A percentile compares a stretch with the other conserved stretches of the same genome.
phyloP scores from a whole-genome alignment of 1,140 invertebrate genomes.

The Neotoxoptera formosana region DNA sequence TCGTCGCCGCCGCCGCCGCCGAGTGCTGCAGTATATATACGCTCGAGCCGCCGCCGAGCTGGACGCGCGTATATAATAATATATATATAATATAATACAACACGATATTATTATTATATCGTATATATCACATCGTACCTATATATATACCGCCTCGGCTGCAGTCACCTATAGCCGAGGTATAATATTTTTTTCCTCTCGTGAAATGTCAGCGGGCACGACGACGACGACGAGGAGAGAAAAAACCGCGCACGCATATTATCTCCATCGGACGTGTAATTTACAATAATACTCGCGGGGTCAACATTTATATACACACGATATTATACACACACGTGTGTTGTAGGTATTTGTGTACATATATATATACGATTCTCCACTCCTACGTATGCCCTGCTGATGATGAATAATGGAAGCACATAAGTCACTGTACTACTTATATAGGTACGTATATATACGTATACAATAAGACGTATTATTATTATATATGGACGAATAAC shows the following conservation, averaged over 20 bases:
- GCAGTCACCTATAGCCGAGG: not conserved
- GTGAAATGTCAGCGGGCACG: slow-evolving; percentile 34
- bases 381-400: slow-evolving; percentile 40
- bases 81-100: not conserved
- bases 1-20: slow-evolving; percentile 38
- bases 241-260: slow-evolving; percentile 37
- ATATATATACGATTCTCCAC: not conserved
- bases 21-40: not conserved
- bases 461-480: slow-evolving; percentile 10
- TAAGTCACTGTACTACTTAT: slow-evolving; percentile 44
- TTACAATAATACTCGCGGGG: slow-evolving; percentile 35
- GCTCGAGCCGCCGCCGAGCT: no score
- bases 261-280: slow-evolving; percentile 11
- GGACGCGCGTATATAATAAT: not conserved
- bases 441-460: not conserved
- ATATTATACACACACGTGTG: not conserved
- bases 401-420: slow-evolving; percentile 57
- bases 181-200: slow-evolving; percentile 14
- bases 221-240: slow-evolving; percentile 20
- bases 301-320: slow-evolving; percentile 25
- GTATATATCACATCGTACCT: not conserved
- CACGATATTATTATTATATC: slow-evolving; percentile 11
- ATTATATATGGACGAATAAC: slow-evolving; percentile 19
- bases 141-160: no score
- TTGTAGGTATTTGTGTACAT: not conserved